Base-by-base conservation (phyloP, 2,888 invertebrate genomes). In the Chymomyza caudatula region DNA sequence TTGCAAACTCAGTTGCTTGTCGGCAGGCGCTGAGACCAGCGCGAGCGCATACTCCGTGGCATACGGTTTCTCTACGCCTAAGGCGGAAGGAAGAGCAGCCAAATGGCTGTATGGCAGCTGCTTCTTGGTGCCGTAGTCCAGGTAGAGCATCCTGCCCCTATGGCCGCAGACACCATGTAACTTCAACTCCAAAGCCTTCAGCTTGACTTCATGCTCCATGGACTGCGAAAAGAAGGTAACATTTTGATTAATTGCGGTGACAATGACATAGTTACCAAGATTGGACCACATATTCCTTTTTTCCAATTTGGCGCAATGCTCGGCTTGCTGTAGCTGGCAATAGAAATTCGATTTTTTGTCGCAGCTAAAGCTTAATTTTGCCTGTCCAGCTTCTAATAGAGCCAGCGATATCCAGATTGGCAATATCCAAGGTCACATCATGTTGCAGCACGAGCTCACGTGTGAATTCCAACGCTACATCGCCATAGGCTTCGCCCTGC, bases 51-150 rank as follows among this genome's bases (percentile, higher is more conserved):
- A 98, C 89, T 98, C 97, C 15, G 93, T 93, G 1, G 98, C 98
- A 88, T 94, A 96, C 51, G 96, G 93, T 65, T 94, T 94, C 62
- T 97, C 95, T 1, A 92, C 90, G 42, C 94, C 92, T 85, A 95
- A 96, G 62, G 94, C 93, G 22, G 94, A 91, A 0, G 98, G 98
- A 71, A 99, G 92, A 13, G 93, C 91, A n/a, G 98, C 97, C 83
- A 98, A 92, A 69, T 94, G 93, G 55, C 93, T 93, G 20, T 92
- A 90, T 75, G 93, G 92, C 42, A 96, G 91, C 77, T 93, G 93
- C 92, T 97, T 98, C 88, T 95, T 93, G 90, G 99, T 99, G 77
- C 99, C 99, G 88, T 97, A 99, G 90, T 99, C 99, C 78, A 99
- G 93, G 91, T 97, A 99, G 71, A 96, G 92, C 37, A 99, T 95